Conservation (phyloP, 2,113 vertebrate genomes). For the Aleadryas rufinucha region DNA sequence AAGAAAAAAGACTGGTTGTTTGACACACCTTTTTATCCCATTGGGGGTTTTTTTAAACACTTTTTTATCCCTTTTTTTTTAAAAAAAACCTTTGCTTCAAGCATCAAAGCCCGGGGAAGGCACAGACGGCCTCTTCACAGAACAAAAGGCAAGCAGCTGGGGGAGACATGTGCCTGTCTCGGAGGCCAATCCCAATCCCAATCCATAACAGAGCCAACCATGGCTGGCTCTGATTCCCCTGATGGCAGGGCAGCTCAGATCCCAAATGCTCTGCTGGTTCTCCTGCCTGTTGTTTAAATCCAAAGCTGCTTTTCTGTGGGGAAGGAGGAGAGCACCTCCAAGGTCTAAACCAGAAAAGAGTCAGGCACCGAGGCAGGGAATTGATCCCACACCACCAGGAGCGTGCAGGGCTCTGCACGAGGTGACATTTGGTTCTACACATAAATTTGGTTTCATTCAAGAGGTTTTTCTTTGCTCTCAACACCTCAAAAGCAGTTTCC, state of each 20-base stretch:
- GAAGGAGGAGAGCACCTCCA: not conserved
- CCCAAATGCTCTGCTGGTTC: not conserved
- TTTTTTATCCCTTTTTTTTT: not conserved
- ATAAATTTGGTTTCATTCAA: rapidly evolving
- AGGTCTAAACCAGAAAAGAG: not conserved
- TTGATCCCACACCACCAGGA: not conserved
- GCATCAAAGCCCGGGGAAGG: not conserved
- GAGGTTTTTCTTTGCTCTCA: not conserved
- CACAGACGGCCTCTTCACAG: not conserved
- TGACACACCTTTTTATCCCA: not conserved
- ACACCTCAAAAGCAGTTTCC: not conserved
- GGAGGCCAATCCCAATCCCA: not conserved
- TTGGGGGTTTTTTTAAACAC: not conserved
- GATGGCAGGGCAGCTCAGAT: not conserved
- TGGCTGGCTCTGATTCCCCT: not conserved
- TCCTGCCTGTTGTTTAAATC: not conserved
- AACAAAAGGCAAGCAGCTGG: not conserved
- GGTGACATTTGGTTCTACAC: not conserved
- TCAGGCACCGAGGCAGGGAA: not conserved
- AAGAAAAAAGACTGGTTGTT: not conserved
- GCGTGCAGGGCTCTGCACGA: rapidly evolving
- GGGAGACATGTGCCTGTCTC: not conserved
- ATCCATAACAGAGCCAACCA: not conserved
- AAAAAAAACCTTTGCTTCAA: not conserved
- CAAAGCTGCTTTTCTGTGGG: not conserved